Evolutionary conservation across 2,113 vertebrate species (phyloP), one percentile per base, ranked within the genome.

Genomic region (Dasypus novemcinctus): DNA sequence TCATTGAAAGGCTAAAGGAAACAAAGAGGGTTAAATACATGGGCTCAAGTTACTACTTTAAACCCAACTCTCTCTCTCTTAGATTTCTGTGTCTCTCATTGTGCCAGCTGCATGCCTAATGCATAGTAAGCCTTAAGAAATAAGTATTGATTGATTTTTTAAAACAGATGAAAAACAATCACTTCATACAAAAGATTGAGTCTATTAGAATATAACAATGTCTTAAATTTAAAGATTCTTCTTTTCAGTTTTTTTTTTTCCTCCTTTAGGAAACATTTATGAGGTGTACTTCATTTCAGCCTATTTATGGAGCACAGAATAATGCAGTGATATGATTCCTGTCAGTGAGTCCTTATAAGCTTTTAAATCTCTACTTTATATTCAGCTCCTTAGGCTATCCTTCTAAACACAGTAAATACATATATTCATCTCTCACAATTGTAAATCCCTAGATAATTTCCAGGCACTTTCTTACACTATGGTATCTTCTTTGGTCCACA

Each of bases 131-230:
- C 71, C 14, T 89, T 93, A 80, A 88, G 59, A 75, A 93, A 64
- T 80, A 89, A 79, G 2, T 83, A 74, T 36, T 91, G 52, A 83
- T 74, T 86, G 80, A 79, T 71, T 89, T 75, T 95, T 54, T 59
- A 61, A 49, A 49, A 9, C 27, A 80, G 31, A 2, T 64, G 68
- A 29, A 74, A 92, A 86, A 54, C 18, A 81, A 74, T 68, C 17
- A n/a, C 49, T 87, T 93, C 4, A 1, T 76, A 41, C 1, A 78
- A 82, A 25, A 90, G 33, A 66, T 38, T 72, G 36, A 89, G 76
- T 93, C 33, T 85, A n/a, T 68, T 64, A 85, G 79, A 88, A 85
- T 66, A 52, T 49, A 81, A n/a, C 18, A 43, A 27, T 59, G n/a
- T 52, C 41, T 7, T 78, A 36, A 96, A 90, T 68, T 69, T 83